Evolutionary conservation across 2,113 vertebrate species (phyloP), one percentile per base, ranked within the genome.

Genomic region (Meleagris gallopavo): DNA sequence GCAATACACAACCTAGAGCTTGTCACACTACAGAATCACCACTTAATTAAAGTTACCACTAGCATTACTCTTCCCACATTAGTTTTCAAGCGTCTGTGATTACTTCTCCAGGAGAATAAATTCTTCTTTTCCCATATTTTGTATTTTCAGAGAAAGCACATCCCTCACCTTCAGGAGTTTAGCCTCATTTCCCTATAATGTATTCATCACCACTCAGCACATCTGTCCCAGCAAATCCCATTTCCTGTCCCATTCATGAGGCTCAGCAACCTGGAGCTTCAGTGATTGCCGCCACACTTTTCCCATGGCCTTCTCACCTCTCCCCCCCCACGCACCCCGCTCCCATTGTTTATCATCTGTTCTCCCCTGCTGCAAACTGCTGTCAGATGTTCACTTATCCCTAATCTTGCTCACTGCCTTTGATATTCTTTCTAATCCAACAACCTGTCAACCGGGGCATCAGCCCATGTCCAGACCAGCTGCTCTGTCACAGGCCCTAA

Each of bases 301-400:
- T 98, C 97, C 97, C 97, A 98, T 97, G 97, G 96, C 97, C 97
- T 97, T 97, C 95, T 97, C 97, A 97, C 97, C 97, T 97, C 97
- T 96, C 52, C 83, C 94, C 96, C 97, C 92, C 86, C 89, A 65
- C 30, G 45, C 69, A 78, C 96, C 95, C 97, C 64, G 72, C 96
- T 97, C 96, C 91, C 96, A 97, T 98, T 98, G 97, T 98, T 97
- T 97, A 97, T 98, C 97, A 98, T 98, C 97, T 97, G 97, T 97
- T 97, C 97, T 97, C 94, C 97, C 96, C 96, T 91, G 95, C 97
- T 97, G 96, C 97, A 97, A 97, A 97, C 96, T 97, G 95, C 96
- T 97, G 96, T 97, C 97, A 97, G 97, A 97, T 96, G 96, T 97
- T 97, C 97, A 96, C 97, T 98, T 97, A 96, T 90, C 97, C 96